Conservation (phyloP, 2,797 vertebrate genomes). For the Galago senegalensis region DNA sequence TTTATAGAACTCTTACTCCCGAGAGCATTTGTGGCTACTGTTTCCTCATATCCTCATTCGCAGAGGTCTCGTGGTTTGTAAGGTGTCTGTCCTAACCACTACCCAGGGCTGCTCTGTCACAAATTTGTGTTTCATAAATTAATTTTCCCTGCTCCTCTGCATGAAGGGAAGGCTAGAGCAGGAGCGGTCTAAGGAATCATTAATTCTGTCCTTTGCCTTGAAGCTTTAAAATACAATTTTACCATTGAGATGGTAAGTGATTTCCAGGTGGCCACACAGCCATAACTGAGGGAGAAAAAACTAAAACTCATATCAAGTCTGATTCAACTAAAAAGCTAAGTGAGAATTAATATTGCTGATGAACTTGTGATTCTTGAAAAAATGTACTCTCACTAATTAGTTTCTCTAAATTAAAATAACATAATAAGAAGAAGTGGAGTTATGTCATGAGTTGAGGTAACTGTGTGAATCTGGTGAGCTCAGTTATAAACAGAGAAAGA, state of each 20-base stretch:
- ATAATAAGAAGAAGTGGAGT: neutral
- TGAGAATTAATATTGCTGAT: neutral
- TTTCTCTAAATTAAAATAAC: slow-evolving; percentile 12
- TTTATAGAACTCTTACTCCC: neutral
- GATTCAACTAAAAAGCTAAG: slow-evolving; percentile 35
- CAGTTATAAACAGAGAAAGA: neutral
- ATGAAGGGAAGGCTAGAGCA: neutral
- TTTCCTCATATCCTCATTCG: neutral
- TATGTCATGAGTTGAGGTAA: neutral
- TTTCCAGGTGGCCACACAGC: neutral
- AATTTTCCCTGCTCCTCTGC: slow-evolving; percentile 36
- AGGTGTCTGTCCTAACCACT: neutral
- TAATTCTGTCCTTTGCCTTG: neutral
- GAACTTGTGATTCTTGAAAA: slow-evolving; percentile 2
- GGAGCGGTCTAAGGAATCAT: neutral
- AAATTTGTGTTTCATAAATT: neutral
- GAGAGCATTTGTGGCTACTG: neutral
- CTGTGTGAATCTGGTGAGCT: neutral
- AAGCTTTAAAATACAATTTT: slow-evolving; percentile 56
- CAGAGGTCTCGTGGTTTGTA: neutral
- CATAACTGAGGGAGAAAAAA: neutral
- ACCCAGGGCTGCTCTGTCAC: neutral
- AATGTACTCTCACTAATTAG: neutral
- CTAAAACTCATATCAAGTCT: neutral
- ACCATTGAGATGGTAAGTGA: neutral